Evolutionary conservation across 2,113 vertebrate species (phyloP).

Genomic region (Pseudopipra pipra): DNA sequence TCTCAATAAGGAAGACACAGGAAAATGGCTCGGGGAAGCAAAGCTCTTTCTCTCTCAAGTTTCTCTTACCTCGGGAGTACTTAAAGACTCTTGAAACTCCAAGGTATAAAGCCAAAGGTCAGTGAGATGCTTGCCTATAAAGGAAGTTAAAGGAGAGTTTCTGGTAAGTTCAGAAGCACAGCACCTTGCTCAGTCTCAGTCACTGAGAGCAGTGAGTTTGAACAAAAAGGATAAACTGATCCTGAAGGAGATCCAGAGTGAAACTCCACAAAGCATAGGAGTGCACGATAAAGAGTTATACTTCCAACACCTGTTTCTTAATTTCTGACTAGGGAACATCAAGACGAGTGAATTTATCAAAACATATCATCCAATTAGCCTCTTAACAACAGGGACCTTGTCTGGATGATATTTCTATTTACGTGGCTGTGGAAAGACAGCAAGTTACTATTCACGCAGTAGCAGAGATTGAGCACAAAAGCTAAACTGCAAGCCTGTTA

Average conservation of each 20-base stretch:
- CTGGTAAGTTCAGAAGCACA: slow-evolving; percentile 60
- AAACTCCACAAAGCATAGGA: neutral
- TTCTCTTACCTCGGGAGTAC: slow-evolving; percentile 62
- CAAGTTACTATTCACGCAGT: neutral
- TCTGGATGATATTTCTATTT: neutral
- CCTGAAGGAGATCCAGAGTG: neutral
- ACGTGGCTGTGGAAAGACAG: neutral
- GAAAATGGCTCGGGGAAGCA: neutral
- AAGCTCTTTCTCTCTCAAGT: slow-evolving; percentile 31
- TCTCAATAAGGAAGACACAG: neutral
- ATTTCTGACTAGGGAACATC: neutral
- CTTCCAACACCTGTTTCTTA: neutral
- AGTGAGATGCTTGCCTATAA: slow-evolving; percentile 65
- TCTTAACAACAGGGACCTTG: neutral
- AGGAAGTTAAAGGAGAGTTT: slow-evolving; percentile 68
- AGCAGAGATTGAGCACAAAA: neutral
- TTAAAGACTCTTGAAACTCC: slow-evolving; percentile 64
- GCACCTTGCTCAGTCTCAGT: slow-evolving; percentile 36
- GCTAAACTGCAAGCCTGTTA: neutral
- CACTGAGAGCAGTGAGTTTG: slow-evolving; percentile 60
- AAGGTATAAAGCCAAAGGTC: slow-evolving; percentile 65
- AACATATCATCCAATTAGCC: neutral
- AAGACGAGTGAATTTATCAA: neutral
- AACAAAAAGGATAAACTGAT: slow-evolving; percentile 1
- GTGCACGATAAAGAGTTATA: neutral